Evolutionary conservation across 2,113 vertebrate genomes (phyloP), one percentile per base, ranked within the genome.

Genomic region (Malaclemys terrapin): DNA sequence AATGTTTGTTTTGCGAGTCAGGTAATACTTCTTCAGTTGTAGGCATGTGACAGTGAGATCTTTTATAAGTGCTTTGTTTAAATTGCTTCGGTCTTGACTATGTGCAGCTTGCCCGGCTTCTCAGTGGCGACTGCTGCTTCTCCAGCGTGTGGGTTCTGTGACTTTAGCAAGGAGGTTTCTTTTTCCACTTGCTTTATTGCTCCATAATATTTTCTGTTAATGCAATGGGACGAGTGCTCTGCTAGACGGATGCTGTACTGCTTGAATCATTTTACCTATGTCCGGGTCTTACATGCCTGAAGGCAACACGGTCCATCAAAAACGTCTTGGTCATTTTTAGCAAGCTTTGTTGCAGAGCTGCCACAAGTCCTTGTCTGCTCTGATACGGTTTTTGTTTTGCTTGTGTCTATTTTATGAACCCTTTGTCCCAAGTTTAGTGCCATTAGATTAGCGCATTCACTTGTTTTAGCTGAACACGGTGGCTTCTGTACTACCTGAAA

Each of bases 401-500:
- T 42, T 86, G 89, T 22, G 38, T 31, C 38, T 35, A n/a, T 81
- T 17, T 22, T 2, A 82, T 80, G 45, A 94, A 10, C 12, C 5
- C 1, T 19, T 84, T 1, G 0, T 13, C 56, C 52, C 4, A 1
- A 38, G 31, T 65, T 84, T 53, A 38, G 86, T 79, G 25, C 52
- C 38, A 0, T 65, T 84, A 10, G 22, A 17, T 69, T 94, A 6
- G 3, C 42, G 2, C 54, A 47, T 82, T 80, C 3, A 4, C 6
- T 17, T 72, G 80, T 47, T 88, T 1, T 81, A 57, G 81, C 7
- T 47, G 6, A 19, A 47, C 14, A 47, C 54, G 27, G 0, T 53
- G 79, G 53, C 82, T 62, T 95, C 91, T 89, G 62, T 93, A 75
- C 81, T 38, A 3, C 89, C 93, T 92, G 31, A 27, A 89, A 38